Base-by-base conservation (phyloP, 2,888 invertebrate species). In the Sepiola atlantica region DNA sequence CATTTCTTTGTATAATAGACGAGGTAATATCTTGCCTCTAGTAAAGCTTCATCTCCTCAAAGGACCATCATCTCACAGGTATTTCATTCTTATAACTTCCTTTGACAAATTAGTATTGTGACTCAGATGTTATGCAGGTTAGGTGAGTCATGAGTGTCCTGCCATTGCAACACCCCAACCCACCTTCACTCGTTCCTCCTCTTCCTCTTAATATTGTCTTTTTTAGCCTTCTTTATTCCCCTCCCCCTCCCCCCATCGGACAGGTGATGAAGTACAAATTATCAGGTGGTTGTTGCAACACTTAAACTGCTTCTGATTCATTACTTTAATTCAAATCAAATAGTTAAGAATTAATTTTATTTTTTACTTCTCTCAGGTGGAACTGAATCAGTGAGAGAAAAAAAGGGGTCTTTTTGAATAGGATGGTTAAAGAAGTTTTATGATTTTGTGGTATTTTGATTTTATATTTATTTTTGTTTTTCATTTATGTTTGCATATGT, bases 91-190 rank as follows among this genome's bases (percentile, higher is more conserved):
- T 77, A 77, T 24, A 77, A 77, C 77, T 77, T n/a, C 77, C 77
- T n/a, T 77, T 77, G 77, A 77, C 77, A 61, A 61, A 77, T 77
- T 77, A 77, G 77, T n/a, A 77, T 77, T 77, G 77, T 77, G 77
- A 77, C 77, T 77, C 77, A 77, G 77, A 77, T 77, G 77, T 77
- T 77, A 77, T 77, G 77, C 77, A 77, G 77, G 77, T 77, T 77
- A 77, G n/a, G 77, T 77, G 77, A 77, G 77, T 77, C 77, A 77
- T 77, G 77, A 77, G 77, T 77, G 77, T 77, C 77, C 77, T 77
- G 77, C 77, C n/a, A n/a, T n/a, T 77, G n/a, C 77, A 45, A 45
- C 24, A 77, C n/a, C 77, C 28, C 77, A 14, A 77, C 12, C 77
- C 77, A 10, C n/a, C n/a, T n/a, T 16, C 16, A 10, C 14, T 18